Evolutionary conservation across 2,888 invertebrate species (phyloP).

Genomic region (Melieria crassipennis): DNA sequence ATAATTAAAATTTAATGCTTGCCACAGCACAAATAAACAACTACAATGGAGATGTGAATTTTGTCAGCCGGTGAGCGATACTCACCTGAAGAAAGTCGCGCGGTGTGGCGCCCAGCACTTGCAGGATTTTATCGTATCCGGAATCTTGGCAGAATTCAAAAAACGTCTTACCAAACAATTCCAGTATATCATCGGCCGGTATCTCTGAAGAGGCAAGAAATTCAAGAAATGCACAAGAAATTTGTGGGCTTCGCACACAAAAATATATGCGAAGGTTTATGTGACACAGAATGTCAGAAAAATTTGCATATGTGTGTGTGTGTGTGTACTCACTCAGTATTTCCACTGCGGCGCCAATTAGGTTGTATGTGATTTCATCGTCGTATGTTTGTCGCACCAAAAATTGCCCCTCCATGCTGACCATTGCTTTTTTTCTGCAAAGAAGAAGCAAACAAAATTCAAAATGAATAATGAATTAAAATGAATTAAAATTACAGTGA

Average conservation of each 20-base stretch:
- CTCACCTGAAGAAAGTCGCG: slow-evolving; percentile 90
- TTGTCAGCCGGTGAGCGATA: background rate
- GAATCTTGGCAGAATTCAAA: slow-evolving; percentile 97
- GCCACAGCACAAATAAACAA: background rate
- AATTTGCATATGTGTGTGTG: background rate
- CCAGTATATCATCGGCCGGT: slow-evolving; percentile 88
- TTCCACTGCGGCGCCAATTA: slow-evolving; percentile 91
- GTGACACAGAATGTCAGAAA: background rate
- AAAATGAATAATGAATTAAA: background rate
- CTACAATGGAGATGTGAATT: background rate
- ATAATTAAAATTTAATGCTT: background rate
- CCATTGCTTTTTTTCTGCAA: slow-evolving; percentile 88
- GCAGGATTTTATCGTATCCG: slow-evolving; percentile 95
- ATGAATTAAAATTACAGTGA: background rate
- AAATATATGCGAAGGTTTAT: background rate
- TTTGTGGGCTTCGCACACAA: too few species aligned
- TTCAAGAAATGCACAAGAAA: too few species aligned
- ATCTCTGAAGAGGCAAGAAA: slow-evolving; percentile 72
- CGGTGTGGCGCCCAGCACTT: slow-evolving; percentile 93
- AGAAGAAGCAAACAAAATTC: slow-evolving; percentile 27
- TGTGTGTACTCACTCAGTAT: slow-evolving; percentile 78
- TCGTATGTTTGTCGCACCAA: slow-evolving; percentile 94
- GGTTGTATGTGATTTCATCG: slow-evolving; percentile 93
- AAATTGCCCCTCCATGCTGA: slow-evolving; percentile 95
- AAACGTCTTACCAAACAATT: slow-evolving; percentile 92